Evolutionary conservation across 2,113 vertebrate genomes (phyloP).

Genomic region (Nesogale talazaci): DNA sequence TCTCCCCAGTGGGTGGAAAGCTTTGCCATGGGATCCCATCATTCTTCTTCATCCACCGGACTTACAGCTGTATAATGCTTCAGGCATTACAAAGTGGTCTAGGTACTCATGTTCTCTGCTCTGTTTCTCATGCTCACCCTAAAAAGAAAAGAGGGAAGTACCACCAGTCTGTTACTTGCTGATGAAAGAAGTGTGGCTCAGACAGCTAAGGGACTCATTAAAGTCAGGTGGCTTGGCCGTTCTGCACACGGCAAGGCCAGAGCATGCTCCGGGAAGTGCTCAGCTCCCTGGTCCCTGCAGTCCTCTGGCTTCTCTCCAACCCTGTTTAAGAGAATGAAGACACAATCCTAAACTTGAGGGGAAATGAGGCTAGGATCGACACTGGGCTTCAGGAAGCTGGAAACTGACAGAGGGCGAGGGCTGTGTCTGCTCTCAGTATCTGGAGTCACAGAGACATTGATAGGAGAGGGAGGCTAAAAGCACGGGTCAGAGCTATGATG

Average conservation of each 20-base stretch:
- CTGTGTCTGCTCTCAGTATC: not conserved
- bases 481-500: not conserved
- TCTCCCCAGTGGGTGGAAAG: constrained; percentile 17
- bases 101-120: constrained; percentile 12
- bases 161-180: constrained; percentile 1
- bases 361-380: constrained; percentile 21
- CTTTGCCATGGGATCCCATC: constrained; percentile 5
- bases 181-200: constrained; percentile 9
- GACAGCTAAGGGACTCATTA: not conserved
- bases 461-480: too few relatives aligned
- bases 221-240: not conserved
- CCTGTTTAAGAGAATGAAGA: constrained; percentile 37
- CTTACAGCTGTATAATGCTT: not conserved
- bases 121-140: constrained; percentile 32
- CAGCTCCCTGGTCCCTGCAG: not conserved
- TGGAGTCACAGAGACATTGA: not conserved
- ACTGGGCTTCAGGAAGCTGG: not conserved
- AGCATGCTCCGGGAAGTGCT: not conserved
- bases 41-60: not conserved
- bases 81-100: not conserved
- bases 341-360: not conserved
- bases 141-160: constrained; percentile 27
- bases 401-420: constrained; percentile 7
- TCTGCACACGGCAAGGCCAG: not conserved
- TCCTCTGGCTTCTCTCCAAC: constrained; percentile 18